Evolutionary conservation across 2,797 vertebrate species (phyloP).

Genomic region (Chanos chanos): DNA sequence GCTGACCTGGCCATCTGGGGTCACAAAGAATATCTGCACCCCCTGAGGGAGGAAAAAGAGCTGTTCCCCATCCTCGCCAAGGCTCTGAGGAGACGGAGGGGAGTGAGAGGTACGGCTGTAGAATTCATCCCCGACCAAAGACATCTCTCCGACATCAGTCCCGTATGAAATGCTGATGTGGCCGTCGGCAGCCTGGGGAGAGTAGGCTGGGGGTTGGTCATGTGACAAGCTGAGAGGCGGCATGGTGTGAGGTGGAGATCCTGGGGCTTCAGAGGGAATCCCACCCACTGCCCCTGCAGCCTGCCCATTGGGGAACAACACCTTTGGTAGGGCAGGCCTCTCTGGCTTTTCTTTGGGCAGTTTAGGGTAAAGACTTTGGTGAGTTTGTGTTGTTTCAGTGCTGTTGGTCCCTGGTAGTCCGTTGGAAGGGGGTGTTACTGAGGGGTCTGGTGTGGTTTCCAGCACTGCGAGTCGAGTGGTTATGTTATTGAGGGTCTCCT

Average conservation of each 20-base stretch:
- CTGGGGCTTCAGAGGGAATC: neutral
- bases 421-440: neutral
- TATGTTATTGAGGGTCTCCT: slow-evolving; percentile 88
- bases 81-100: slow-evolving; percentile 73
- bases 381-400: no score
- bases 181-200: slow-evolving; percentile 85
- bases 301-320: slow-evolving; percentile 37
- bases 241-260: slow-evolving; percentile 37
- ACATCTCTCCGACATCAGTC: slow-evolving; percentile 86
- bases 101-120: slow-evolving; percentile 73
- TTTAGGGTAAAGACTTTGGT: slow-evolving; percentile 72
- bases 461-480: slow-evolving; percentile 76
- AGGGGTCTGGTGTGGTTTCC: slow-evolving; percentile 60
- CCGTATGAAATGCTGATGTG: slow-evolving; percentile 91
- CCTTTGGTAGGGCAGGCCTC: slow-evolving; percentile 58
- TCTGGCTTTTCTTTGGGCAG: slow-evolving; percentile 72
- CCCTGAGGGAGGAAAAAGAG: slow-evolving; percentile 86
- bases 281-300: slow-evolving; percentile 49
- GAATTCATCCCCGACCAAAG: slow-evolving; percentile 82
- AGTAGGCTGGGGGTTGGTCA: slow-evolving; percentile 87
- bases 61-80: slow-evolving; percentile 88
- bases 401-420: slow-evolving; percentile 24
- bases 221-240: slow-evolving; percentile 42
- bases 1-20: slow-evolving; percentile 90
- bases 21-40: slow-evolving; percentile 96